Evolutionary conservation across 1,140 invertebrate species (phyloP).

Genomic region (Lucilia cuprina): DNA sequence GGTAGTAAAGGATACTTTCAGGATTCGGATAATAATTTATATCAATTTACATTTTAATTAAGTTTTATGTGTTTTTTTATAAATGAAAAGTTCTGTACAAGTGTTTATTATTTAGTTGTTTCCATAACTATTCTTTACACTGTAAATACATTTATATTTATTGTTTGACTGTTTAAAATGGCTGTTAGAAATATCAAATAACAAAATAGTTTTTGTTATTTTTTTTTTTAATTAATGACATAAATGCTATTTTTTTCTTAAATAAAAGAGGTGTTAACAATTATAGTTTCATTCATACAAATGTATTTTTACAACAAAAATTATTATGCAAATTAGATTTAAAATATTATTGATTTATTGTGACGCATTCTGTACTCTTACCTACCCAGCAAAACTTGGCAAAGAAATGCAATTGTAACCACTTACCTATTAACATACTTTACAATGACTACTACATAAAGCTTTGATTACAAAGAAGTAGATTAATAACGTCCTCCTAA

Average conservation of each 20-base stretch:
- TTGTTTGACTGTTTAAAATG: background rate
- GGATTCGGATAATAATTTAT: too few species aligned
- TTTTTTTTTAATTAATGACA: background rate
- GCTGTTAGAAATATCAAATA: background rate
- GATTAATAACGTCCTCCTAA: too few species aligned
- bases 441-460: too few species aligned
- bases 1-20: background rate
- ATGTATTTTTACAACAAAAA: background rate
- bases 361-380: background rate
- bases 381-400: too few species aligned
- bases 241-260: background rate
- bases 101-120: too few species aligned
- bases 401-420: too few species aligned
- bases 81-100: too few species aligned
- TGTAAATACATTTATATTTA: background rate
- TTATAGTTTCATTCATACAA: background rate
- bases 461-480: too few species aligned
- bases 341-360: conserved; percentile 3
- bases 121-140: background rate
- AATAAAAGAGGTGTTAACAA: conserved; percentile 5
- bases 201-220: background rate
- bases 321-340: background rate
- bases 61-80: too few species aligned
- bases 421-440: too few species aligned
- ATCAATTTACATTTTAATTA: too few species aligned